Evolutionary conservation across 2,797 vertebrate species (phyloP).

Genomic region (Graptemys geographica): DNA sequence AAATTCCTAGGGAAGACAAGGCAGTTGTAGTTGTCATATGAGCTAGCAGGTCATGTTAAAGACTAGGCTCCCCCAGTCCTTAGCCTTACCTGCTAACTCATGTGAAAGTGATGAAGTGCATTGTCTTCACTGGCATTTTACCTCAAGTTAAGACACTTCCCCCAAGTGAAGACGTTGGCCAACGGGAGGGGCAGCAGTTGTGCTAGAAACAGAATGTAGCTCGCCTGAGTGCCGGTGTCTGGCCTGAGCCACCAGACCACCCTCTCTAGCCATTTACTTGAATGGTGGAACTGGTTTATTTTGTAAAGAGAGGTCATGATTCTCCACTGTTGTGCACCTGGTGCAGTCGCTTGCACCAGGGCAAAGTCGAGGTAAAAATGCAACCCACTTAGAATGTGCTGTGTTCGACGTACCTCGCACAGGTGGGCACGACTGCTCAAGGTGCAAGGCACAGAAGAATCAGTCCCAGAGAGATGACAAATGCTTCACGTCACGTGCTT

Average conservation of each 20-base stretch:
- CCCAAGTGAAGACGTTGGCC: neutral
- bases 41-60: neutral
- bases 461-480: neutral
- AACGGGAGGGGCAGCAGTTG: neutral
- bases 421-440: too few relatives aligned
- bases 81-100: too few relatives aligned
- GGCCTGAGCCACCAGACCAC: neutral
- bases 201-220: neutral
- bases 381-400: too few relatives aligned
- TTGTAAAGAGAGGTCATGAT: neutral
- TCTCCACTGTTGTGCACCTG: too few relatives aligned
- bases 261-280: neutral
- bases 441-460: neutral
- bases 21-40: too few relatives aligned
- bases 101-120: neutral
- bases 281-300: neutral
- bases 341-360: fast-evolving
- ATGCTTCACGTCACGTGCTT: neutral
- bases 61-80: neutral
- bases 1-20: too few relatives aligned
- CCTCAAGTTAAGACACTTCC: neutral
- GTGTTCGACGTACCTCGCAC: too few relatives aligned
- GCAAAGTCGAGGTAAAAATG: neutral
- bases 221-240: neutral
- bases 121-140: neutral